Evolutionary conservation across 2,113 vertebrate genomes (phyloP).

Genomic region (Puntigrus tetrazona): DNA sequence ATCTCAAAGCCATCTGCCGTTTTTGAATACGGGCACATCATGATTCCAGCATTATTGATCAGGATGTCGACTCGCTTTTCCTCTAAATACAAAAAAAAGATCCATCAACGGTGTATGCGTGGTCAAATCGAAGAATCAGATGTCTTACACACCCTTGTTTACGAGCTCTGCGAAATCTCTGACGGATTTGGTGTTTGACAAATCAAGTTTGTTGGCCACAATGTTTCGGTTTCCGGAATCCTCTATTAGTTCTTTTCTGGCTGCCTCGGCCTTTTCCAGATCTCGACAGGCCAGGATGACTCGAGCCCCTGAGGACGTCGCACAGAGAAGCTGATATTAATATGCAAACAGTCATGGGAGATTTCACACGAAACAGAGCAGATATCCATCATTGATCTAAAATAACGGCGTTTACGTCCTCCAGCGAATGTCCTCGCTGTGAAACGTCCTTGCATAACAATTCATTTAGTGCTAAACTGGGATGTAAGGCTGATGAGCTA

Average conservation of each 20-base stretch:
- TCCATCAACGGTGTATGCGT: background rate
- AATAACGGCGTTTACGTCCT: background rate
- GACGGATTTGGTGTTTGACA: constrained; percentile 77
- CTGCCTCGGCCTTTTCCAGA: constrained; percentile 72
- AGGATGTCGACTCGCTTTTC: constrained; percentile 76
- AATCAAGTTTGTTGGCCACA: constrained; percentile 74
- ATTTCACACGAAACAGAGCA: background rate
- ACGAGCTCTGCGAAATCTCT: constrained; percentile 73
- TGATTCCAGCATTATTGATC: constrained; percentile 80
- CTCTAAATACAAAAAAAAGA: constrained; percentile 65
- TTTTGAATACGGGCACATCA: constrained; percentile 81
- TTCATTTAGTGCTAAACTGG: constrained; percentile 30
- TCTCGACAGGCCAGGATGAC: constrained; percentile 79
- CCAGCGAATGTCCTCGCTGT: background rate
- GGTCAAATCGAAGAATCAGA: background rate
- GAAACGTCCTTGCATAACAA: constrained; percentile 27
- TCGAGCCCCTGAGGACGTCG: constrained; percentile 68
- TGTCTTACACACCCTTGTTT: constrained; percentile 65
- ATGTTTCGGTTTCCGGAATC: constrained; percentile 75
- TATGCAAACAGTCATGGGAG: background rate
- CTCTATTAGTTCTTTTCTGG: constrained; percentile 69
- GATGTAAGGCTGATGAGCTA: constrained; percentile 28
- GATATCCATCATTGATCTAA: constrained; percentile 3
- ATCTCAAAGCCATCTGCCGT: constrained; percentile 77
- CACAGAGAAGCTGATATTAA: background rate